phyloP scores from a whole-genome alignment of 2,888 invertebrate species.

The Stramonita haemastoma region DNA sequence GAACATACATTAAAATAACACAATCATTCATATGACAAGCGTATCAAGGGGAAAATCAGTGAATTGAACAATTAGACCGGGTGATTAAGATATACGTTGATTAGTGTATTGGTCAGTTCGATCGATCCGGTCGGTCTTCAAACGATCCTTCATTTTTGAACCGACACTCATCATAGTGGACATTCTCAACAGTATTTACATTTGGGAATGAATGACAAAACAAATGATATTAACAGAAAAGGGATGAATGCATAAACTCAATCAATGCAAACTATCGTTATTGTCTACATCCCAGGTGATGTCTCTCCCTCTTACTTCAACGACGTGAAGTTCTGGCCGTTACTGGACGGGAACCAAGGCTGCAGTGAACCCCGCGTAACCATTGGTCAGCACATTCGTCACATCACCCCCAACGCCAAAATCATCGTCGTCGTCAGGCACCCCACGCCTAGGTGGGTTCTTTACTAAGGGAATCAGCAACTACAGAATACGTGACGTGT shows the following conservation, averaged over 20 bases:
- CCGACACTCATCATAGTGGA: no score
- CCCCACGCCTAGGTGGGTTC: constrained; percentile 29
- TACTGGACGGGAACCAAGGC: constrained; percentile 38
- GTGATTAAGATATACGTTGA: no score
- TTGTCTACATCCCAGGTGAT: constrained; percentile 1
- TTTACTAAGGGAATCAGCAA: no score
- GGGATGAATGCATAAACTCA: background rate
- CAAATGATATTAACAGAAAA: background rate
- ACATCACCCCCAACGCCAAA: constrained; percentile 26
- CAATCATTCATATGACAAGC: no score
- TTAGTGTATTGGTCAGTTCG: no score
- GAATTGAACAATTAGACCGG: no score
- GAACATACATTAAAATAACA: no score
- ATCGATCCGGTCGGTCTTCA: no score
- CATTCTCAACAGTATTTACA: background rate
- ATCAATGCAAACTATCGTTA: background rate
- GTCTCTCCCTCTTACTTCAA: constrained; percentile 34
- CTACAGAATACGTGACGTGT: no score
- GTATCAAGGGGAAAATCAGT: no score
- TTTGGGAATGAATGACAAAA: background rate
- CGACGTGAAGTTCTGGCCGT: constrained; percentile 27
- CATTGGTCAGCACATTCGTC: constrained; percentile 40
- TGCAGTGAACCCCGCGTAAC: constrained; percentile 33
- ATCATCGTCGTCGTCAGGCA: constrained; percentile 29
- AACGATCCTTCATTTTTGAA: no score